Base-by-base conservation (phyloP, 2,797 vertebrate species). In the Tarsius wallacei region DNA sequence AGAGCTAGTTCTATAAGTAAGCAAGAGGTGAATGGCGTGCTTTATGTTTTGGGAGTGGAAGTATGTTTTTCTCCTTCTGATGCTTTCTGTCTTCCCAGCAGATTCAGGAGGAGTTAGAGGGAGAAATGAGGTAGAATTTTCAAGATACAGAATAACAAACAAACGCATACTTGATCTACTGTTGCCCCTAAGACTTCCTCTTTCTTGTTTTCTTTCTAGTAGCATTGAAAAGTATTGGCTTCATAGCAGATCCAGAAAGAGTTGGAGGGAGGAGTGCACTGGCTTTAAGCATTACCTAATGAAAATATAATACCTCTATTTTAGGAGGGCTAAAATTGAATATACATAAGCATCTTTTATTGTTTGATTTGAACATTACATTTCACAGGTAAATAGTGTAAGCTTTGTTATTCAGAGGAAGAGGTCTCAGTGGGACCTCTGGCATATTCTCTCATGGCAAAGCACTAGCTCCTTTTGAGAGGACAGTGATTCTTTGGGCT, bases 271-370 rank as follows among this genome's bases (percentile, higher is more conserved):
- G 87, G 64, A 80, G 36, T 84, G 17, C 10, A 49, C 22, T 87
- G 61, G 73, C 36, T 74, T 51, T 42, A 73, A 73, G 81, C 33
- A 78, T 59, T 14, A 59, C 22, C 22, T 26, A 81, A 81, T 81
- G 55, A 81, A 81, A 59, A 81, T 81, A 59, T 81, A 81, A 28
- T 81, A 8, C 24, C 12, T 83, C 59, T 89, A n/a, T 71, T 91
- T 94, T 90, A 95, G 71, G 66, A 96, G n/a, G 83, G 71, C 74
- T 94, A 78, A 97, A 93, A 84, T 83, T 76, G 63, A 89, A 91
- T 81, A 85, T 31, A 88, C 63, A 88, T 86, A 83, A 92, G 53
- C 80, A 81, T 57, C 17, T 74, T 94, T 71, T 77, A 87, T 70
- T 92, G 17, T 90, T 96, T 94, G 53, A 78, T 74, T 82, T 90